These are phyloP conservation scores for Avahi laniger DNA, from an alignment of 2,797 vertebrate genomes.

Conservation along the genomic window DNA sequence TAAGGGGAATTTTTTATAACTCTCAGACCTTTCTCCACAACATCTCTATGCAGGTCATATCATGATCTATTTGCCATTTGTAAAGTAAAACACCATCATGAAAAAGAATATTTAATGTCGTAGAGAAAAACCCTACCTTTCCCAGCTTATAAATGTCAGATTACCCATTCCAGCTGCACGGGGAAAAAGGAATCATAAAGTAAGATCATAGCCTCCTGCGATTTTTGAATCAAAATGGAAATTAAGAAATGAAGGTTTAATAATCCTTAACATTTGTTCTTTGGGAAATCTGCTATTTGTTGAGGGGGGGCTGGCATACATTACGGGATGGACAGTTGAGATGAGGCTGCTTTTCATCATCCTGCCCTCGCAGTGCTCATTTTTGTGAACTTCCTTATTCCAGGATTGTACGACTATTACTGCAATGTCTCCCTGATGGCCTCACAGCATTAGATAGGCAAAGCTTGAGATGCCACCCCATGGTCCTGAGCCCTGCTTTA, in stretches of 20 bases:
- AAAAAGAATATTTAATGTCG: conserved; percentile 70
- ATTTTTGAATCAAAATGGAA: conserved; percentile 73
- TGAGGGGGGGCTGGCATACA: not conserved
- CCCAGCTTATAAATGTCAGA: conserved; percentile 62
- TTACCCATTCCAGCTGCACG: conserved; percentile 3
- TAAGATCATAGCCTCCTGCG: conserved; percentile 29
- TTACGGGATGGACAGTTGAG: not conserved
- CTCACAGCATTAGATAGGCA: not conserved
- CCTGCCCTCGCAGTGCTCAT: not conserved
- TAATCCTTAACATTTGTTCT: conserved; percentile 27
- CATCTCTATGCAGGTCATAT: conserved; percentile 42
- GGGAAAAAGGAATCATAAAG: conserved; percentile 44
- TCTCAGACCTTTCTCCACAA: conserved; percentile 50
- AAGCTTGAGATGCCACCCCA: not conserved
- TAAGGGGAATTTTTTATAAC: conserved; percentile 29
- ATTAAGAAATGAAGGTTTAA: conserved; percentile 60
- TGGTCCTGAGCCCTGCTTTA: not conserved
- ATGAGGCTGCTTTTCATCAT: not conserved
- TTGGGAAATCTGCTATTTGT: conserved; percentile 52
- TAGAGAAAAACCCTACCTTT: conserved; percentile 48
- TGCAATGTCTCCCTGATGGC: not conserved
- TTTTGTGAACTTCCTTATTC: not conserved
- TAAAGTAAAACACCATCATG: conserved; percentile 61
- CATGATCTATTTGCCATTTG: conserved; percentile 46
- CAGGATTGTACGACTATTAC: conserved; percentile 6